Evolutionary conservation across 23 tunicate species (phyloP).

Genomic region (Oikopleura vanhoeffeni): DNA sequence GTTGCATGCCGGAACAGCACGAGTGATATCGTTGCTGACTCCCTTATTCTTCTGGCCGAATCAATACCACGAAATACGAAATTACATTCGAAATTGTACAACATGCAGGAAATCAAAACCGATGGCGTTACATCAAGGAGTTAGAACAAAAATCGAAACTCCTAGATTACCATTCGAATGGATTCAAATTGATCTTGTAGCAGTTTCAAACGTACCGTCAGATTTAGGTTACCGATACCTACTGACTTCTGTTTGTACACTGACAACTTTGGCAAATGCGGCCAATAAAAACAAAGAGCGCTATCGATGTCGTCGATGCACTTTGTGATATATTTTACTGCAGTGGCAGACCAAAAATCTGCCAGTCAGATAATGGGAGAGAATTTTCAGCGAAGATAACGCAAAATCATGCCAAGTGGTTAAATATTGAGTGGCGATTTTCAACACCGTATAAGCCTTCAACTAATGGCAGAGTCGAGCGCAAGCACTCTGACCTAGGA

Average conservation of each 20-base stretch:
- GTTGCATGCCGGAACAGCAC: not conserved
- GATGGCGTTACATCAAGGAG: not conserved
- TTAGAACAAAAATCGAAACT: not conserved
- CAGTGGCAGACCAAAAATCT: not conserved
- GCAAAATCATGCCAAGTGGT: not conserved
- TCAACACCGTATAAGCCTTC: not conserved
- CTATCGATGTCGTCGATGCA: not conserved
- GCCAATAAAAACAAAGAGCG: not conserved
- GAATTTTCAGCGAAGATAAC: not conserved
- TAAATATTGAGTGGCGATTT: not conserved
- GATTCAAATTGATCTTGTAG: not conserved
- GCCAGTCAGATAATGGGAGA: not conserved
- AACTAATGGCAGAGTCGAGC: not conserved
- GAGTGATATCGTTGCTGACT: not conserved
- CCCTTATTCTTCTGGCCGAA: not conserved
- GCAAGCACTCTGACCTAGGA: not conserved
- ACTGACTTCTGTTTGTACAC: not conserved
- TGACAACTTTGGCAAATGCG: not conserved
- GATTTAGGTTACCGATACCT: not conserved
- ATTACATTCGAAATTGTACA: not conserved
- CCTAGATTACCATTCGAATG: not conserved
- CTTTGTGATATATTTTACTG: not conserved
- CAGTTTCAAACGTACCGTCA: not conserved
- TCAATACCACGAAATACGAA: not conserved
- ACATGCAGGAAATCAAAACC: not conserved